These are phyloP conservation scores for Adelphocoris suturalis DNA, from an alignment of 2,888 invertebrate species.

Conservation along the genomic window DNA sequence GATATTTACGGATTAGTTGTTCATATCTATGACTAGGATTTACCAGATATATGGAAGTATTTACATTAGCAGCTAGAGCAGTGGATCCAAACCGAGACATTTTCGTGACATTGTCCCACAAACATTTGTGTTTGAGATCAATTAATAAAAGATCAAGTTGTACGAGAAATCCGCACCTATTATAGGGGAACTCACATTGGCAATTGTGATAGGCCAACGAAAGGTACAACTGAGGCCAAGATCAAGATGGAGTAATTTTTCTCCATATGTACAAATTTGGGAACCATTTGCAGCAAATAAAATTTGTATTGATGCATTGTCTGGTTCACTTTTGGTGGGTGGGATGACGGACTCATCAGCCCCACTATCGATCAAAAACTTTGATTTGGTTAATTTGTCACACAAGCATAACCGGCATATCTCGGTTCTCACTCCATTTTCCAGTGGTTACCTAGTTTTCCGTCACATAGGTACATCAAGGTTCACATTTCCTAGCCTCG, in stretches of 20 bases:
- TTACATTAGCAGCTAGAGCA: neutral
- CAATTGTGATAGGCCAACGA: constrained; percentile 52
- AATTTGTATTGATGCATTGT: neutral
- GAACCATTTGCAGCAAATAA: constrained; percentile 56
- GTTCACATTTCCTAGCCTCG: constrained; percentile 44
- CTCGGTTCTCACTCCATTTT: neutral
- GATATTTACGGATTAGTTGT: constrained; percentile 47
- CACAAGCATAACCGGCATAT: neutral
- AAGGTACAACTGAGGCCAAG: constrained; percentile 48
- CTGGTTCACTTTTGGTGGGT: neutral
- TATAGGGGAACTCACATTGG: neutral
- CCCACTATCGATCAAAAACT: constrained; percentile 72
- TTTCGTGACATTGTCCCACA: constrained; percentile 44
- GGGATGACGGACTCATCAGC: constrained; percentile 68
- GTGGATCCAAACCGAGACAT: neutral
- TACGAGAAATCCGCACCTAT: neutral
- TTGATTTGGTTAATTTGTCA: constrained; percentile 13
- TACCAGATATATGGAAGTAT: constrained; percentile 10
- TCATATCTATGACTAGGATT: constrained; percentile 42
- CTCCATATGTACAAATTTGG: constrained; percentile 24
- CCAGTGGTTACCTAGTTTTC: constrained; percentile 59
- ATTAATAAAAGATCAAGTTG: constrained; percentile 66
- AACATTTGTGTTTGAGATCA: constrained; percentile 46
- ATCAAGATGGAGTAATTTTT: neutral
- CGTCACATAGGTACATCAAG: neutral